Evolutionary conservation across 2,888 invertebrate genomes (phyloP).

Genomic region (Tipula helvola): DNA sequence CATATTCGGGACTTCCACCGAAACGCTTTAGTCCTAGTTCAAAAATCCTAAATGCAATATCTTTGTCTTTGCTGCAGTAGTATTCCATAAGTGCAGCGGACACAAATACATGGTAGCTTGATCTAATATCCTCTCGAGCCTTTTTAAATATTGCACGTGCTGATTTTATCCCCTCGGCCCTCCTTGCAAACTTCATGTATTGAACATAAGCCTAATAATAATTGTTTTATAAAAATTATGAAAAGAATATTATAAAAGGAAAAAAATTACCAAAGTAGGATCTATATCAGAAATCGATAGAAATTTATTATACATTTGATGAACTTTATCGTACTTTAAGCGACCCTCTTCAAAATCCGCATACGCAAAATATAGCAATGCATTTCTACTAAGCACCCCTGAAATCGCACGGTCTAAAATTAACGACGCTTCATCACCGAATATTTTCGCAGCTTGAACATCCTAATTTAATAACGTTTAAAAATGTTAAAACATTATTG

Average conservation of each 20-base stretch:
- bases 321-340: constrained; percentile 90
- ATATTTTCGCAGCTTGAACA: constrained; percentile 80
- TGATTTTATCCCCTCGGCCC: constrained; percentile 96
- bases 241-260: too few species aligned
- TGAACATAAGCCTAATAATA: constrained; percentile 79
- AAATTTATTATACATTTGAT: constrained; percentile 88
- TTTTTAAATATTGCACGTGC: constrained; percentile 90
- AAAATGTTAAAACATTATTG: background rate
- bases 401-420: constrained; percentile 91
- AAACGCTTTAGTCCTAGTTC: constrained; percentile 96
- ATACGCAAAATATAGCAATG: constrained; percentile 92
- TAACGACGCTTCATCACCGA: constrained; percentile 88
- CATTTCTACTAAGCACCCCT: constrained; percentile 79
- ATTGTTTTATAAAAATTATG: constrained; percentile 9
- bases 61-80: constrained; percentile 96
- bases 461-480: constrained; percentile 45
- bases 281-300: constrained; percentile 82
- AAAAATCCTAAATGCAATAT: constrained; percentile 92
- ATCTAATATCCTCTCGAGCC: constrained; percentile 77
- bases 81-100: constrained; percentile 98
- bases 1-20: constrained; percentile 88
- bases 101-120: constrained; percentile 88
- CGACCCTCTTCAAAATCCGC: constrained; percentile 98
- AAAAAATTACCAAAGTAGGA: constrained; percentile 70
- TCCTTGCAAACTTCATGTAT: constrained; percentile 96